Evolutionary conservation across 2,888 invertebrate genomes (phyloP).

Genomic region (Hirudinaria manillensis): DNA sequence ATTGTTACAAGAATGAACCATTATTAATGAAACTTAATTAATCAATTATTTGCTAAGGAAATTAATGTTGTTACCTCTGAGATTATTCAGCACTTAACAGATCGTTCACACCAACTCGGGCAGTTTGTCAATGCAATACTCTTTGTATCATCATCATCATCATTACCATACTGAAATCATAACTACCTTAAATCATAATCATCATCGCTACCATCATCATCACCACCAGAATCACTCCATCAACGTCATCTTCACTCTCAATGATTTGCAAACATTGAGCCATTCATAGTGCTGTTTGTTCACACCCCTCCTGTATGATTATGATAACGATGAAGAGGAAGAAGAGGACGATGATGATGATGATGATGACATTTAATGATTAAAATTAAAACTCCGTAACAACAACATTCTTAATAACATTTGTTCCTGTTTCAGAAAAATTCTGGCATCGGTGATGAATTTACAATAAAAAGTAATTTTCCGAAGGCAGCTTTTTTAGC

Average conservation of each 20-base stretch:
- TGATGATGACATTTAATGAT: background rate
- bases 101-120: too few relatives aligned
- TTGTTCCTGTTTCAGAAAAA: too few relatives aligned
- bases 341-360: background rate
- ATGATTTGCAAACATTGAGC: background rate
- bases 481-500: too few relatives aligned
- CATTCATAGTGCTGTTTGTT: background rate
- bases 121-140: slow-evolving; percentile 1
- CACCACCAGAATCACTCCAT: slow-evolving; percentile 21
- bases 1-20: too few relatives aligned
- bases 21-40: too few relatives aligned
- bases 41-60: too few relatives aligned
- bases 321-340: background rate
- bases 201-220: slow-evolving; percentile 30
- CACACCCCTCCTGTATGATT: background rate
- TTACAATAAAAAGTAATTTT: too few relatives aligned
- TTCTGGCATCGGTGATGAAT: too few relatives aligned
- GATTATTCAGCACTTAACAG: too few relatives aligned
- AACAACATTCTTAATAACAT: too few relatives aligned
- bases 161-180: slow-evolving; percentile 7
- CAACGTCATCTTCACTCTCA: slow-evolving; percentile 4
- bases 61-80: too few relatives aligned
- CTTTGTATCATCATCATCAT: slow-evolving; percentile 13
- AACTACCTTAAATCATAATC: slow-evolving; percentile 4
- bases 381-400: too few relatives aligned